Evolutionary conservation across 2,888 invertebrate species (phyloP), one percentile per base, ranked within the genome.

Genomic region (Muscina levida): DNA sequence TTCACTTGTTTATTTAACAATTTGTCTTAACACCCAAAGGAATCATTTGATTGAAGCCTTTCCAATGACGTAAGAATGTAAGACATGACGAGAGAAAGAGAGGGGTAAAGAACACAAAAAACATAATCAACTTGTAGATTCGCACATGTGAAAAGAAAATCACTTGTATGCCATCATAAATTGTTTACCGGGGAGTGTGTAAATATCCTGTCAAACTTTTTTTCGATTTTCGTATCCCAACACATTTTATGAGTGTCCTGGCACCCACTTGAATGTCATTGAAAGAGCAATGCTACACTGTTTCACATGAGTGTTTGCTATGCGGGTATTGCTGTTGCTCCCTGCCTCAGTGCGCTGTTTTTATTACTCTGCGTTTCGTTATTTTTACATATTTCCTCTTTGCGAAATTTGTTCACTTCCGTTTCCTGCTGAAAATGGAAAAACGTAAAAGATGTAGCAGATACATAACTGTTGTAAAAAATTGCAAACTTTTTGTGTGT

Each of bases 41-140:
- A 76, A 46, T 53, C 56, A n/a, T 65, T 56, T 76, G 62, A 76
- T 71, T 76, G 46, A 71, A 71, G 71, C 11, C 53, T 65, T 62
- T 70, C 75, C 46, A 17, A 62, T 70, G 62, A 65, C 53, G 53
- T 75, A 59, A 31, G 51, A 53, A 67, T 39, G 19, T 11, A 39
- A 44, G 31, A 26, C 15, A 13, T 19, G n/a, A n/a, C 19, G 26
- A 65, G 51, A 31, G 51, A 24, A 53, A n/a, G 3, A 8, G 31
- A 31, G 31, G 4, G 8, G 8, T 8, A 31, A 3, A 5, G 2
- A 22, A 6, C 53, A 59, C 26, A 44, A 56, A 17, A 39, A 57
- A 72, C 17, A 1, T 31, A 26, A 57, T 71, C 46, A 6, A 72
- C 71, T 72, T 72, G 48, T 72, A 31, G 71, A 26, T 71, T 71